phyloP scores from a whole-genome alignment of 2,113 vertebrate genomes.

The Varanus salvator region DNA sequence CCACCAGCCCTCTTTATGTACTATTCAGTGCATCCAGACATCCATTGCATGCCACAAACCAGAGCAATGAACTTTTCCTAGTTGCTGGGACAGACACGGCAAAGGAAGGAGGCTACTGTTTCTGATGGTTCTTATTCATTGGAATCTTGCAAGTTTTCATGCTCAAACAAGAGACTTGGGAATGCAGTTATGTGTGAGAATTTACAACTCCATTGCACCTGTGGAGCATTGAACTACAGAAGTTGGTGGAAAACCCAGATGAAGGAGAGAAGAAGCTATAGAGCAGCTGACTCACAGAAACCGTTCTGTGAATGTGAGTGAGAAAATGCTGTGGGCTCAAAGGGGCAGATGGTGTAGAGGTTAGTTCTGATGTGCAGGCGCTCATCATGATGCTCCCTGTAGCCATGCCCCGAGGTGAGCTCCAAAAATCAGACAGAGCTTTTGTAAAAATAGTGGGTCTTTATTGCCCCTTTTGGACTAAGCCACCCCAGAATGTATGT shows the following conservation, averaged over 20 bases:
- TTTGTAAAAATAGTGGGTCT: too few species aligned
- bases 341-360: not conserved
- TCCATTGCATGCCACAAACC: not conserved
- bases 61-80: not conserved
- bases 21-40: not conserved
- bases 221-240: not conserved
- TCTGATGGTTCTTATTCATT: not conserved
- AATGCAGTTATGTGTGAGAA: not conserved
- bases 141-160: not conserved
- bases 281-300: not conserved
- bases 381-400: too few species aligned
- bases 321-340: not conserved
- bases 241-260: not conserved
- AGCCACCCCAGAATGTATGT: too few species aligned
- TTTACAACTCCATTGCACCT: not conserved
- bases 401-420: too few species aligned
- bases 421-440: too few species aligned
- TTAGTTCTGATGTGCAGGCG: too few species aligned
- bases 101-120: not conserved
- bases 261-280: not conserved
- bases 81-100: not conserved
- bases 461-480: too few species aligned
- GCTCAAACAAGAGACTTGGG: not conserved
- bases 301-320: not conserved
- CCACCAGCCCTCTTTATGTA: not conserved